Evolutionary conservation across 2,797 vertebrate species (phyloP), one percentile per base, ranked within the genome.

Genomic region (Euphonia xanthogaster): DNA sequence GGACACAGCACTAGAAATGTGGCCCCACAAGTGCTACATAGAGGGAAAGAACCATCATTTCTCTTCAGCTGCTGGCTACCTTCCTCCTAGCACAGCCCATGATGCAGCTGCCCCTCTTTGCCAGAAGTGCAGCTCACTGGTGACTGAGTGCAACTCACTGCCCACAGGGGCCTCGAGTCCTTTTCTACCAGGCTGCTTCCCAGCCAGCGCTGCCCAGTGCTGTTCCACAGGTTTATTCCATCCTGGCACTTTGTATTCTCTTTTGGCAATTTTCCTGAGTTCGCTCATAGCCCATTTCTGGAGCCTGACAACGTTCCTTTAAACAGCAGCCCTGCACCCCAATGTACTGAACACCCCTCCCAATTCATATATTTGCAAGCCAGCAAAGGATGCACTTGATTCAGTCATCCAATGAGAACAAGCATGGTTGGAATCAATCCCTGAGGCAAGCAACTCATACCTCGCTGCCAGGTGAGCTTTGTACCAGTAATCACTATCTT

Each of bases 91-190:
- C 3, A 27, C 15, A 86, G 44, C 58, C 23, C 53, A 83, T 0
- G 1, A 20, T 33, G 24, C 22, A 74, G 9, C 30, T 9, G 21
- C 11, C 18, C 7, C 1, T 4, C 47, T 48, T 54, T 77, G 39
- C 28, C 55, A 66, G 39, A 75, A 91, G 12, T 28, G 1, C 55
- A 53, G 61, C 19, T 44, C 15, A 16, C 33, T 27, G 30, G 35
- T 23, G 47, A 33, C 30, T 48, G 33, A 3, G 2, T 19, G 24
- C 28, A 60, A 11, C 8, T 75, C 27, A 10, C 3, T 50, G 25
- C 2, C 35, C n/a, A 54, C 10, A 72, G 2, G 27, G 18, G 12
- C 25, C n/a, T 48, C 0, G 0, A 3, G 22, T 65, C 7, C 5
- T 77, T 44, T 63, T 31, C 65, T 48, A 35, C 24, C 23, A 68